Conservation (phyloP, 2,797 vertebrate species). For the Masticophis lateralis region DNA sequence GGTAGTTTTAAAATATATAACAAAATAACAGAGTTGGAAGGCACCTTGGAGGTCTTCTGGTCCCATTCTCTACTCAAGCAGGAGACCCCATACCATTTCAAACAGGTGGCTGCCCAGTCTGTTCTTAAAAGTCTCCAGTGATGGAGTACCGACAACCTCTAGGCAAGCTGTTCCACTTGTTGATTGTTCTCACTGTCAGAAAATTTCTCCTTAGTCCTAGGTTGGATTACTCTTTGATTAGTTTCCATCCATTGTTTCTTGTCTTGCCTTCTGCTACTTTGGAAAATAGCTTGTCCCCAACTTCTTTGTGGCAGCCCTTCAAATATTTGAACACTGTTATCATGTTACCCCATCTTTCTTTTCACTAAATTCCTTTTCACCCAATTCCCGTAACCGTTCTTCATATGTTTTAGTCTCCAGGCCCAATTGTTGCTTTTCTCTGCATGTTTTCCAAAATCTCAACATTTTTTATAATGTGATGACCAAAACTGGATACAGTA, state of each 20-base stretch:
- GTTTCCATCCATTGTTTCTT: not conserved
- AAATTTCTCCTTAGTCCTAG: not conserved
- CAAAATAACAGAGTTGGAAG: not conserved
- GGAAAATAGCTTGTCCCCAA: not conserved
- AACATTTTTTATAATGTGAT: not conserved
- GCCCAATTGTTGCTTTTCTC: not conserved
- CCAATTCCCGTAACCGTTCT: not conserved
- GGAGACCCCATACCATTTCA: not conserved
- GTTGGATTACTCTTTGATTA: not conserved
- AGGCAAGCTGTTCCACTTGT: not conserved
- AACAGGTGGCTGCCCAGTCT: not conserved
- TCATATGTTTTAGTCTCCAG: not conserved
- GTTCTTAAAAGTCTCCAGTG: not conserved
- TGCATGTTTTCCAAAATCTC: not conserved
- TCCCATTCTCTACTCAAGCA: not conserved
- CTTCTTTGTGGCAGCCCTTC: not conserved
- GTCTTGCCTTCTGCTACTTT: not conserved
- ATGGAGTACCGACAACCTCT: not conserved
- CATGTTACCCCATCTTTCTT: not conserved
- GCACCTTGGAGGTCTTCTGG: not conserved
- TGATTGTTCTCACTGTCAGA: not conserved
- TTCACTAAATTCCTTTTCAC: not conserved
- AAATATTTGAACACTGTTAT: not conserved
- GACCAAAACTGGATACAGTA: not conserved
- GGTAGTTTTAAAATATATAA: not conserved